Conservation (phyloP, 2,113 vertebrate species). For the Bufo gargarizans region DNA sequence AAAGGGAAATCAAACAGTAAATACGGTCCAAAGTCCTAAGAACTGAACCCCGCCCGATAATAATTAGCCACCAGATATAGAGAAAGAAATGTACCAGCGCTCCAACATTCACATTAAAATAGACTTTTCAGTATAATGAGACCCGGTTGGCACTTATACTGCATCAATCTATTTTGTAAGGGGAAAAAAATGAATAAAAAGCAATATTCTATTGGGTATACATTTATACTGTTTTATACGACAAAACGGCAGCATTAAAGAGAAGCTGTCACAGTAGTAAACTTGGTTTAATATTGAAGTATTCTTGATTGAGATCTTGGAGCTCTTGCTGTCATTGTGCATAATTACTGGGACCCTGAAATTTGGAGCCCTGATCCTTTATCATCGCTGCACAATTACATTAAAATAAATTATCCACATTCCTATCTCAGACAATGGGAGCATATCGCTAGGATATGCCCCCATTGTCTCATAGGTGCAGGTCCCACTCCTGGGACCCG, state of each 20-base stretch:
- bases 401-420: no score
- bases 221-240: neutral
- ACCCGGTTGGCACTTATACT: neutral
- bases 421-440: no score
- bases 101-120: slow-evolving; percentile 43
- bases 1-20: neutral
- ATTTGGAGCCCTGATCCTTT: no score
- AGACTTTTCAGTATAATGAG: slow-evolving; percentile 31
- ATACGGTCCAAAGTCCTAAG: slow-evolving; percentile 25
- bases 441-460: no score
- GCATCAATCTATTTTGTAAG: slow-evolving; percentile 20
- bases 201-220: no score
- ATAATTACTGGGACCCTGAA: neutral
- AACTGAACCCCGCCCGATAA: neutral
- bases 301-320: neutral
- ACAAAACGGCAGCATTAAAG: neutral
- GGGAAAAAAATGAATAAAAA: no score
- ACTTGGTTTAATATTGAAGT: neutral
- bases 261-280: neutral
- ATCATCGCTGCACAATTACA: neutral
- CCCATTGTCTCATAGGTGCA: no score
- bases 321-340: neutral
- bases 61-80: neutral
- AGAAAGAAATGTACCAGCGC: neutral
- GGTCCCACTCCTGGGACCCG: no score